These are phyloP conservation scores for Pachyramphus minor DNA, from an alignment of 2,113 vertebrate species.

Conservation along the genomic window DNA sequence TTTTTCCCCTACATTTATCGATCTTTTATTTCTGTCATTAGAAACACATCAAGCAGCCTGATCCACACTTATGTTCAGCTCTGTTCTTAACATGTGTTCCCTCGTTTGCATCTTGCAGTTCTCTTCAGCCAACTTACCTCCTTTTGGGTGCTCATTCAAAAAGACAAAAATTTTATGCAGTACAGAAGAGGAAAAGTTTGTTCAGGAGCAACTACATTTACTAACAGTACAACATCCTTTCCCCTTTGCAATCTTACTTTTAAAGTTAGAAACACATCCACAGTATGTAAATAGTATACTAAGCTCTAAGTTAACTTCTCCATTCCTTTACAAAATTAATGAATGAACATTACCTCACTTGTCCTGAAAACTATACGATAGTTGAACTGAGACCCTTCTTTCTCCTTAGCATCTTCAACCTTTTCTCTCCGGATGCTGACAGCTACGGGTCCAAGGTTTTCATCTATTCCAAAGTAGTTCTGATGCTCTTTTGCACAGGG, in stretches of 20 bases:
- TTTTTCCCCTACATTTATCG: not conserved
- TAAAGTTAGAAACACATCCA: not conserved
- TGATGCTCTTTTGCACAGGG: conserved; percentile 84
- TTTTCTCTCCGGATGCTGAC: conserved; percentile 92
- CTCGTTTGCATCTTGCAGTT: not conserved
- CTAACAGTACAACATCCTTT: not conserved
- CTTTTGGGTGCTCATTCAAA: not conserved
- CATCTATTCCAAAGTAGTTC: conserved; percentile 96
- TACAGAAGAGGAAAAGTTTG: not conserved
- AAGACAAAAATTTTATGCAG: not conserved
- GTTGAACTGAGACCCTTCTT: conserved; percentile 91
- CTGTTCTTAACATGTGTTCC: not conserved
- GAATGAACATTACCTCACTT: conserved; percentile 84
- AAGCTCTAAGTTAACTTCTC: not conserved
- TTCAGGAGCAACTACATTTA: not conserved
- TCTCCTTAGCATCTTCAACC: conserved; percentile 92
- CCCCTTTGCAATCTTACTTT: not conserved
- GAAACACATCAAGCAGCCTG: not conserved
- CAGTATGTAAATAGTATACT: not conserved
- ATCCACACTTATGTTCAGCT: not conserved
- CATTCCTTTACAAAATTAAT: not conserved
- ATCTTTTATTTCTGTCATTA: not conserved
- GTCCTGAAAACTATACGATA: conserved; percentile 94
- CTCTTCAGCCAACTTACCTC: not conserved
- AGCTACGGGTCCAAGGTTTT: conserved; percentile 93